Evolutionary conservation across 2,888 invertebrate genomes (phyloP).

Genomic region (Pandemis heparana): DNA sequence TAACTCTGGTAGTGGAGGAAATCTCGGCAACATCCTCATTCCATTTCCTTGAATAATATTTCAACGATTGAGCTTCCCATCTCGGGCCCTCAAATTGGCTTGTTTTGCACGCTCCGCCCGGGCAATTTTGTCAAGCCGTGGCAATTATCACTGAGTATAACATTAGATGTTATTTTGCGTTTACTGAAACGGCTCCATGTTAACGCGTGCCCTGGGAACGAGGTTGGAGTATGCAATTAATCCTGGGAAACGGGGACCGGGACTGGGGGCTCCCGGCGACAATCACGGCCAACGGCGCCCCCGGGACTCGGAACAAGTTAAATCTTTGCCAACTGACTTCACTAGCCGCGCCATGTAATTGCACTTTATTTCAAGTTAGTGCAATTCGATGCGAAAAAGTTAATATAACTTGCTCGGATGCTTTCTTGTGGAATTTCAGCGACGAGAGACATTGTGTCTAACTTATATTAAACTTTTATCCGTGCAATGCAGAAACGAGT

Average conservation of each 20-base stretch:
- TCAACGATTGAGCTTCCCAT: constrained; percentile 8
- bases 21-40: neutral
- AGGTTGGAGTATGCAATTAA: constrained; percentile 79
- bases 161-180: constrained; percentile 80
- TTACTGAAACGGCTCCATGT: constrained; percentile 68
- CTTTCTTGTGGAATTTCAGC: constrained; percentile 4
- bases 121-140: constrained; percentile 49
- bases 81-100: constrained; percentile 27
- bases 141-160: constrained; percentile 75
- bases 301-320: constrained; percentile 76
- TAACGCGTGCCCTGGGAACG: constrained; percentile 79
- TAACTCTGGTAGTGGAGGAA: neutral
- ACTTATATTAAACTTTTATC: neutral
- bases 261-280: constrained; percentile 71
- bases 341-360: constrained; percentile 49
- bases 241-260: constrained; percentile 55
- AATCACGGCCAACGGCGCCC: constrained; percentile 80
- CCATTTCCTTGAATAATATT: constrained; percentile 3
- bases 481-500: no score
- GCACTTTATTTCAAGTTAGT: constrained; percentile 52
- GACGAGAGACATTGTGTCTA: neutral
- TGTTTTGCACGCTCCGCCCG: constrained; percentile 27
- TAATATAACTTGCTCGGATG: constrained; percentile 38
- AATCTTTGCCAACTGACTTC: constrained; percentile 78
- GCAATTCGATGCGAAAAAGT: constrained; percentile 44